Base-by-base conservation (phyloP, 2,797 vertebrate species). In the Cottoperca gobio region DNA sequence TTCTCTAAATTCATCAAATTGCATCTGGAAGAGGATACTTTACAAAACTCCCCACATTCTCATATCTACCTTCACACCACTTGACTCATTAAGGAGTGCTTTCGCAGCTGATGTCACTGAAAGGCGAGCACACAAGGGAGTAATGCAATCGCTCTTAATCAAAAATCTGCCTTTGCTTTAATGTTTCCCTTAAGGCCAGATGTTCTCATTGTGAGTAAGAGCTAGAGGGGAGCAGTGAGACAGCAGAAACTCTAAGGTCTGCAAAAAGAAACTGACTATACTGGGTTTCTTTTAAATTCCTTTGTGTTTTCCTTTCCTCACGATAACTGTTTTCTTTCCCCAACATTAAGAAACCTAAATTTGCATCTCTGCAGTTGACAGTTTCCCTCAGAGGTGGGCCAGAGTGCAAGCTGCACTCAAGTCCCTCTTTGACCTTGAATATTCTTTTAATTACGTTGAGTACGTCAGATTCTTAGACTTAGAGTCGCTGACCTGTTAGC, bases 381-480 rank as follows among this genome's bases (percentile, higher is more conserved):
- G 6, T 17, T 53, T 77, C 8, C 49, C 43, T 48, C 42, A 33
- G 10, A 40, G 0, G 0, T 48, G 17, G 12, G 5, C 26, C 23
- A 21, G 33, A 67, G 26, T 13, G 59, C 8, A 68, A 43, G 4
- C 12, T 31, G 50, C 37, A 8, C 50, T 55, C n/a, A 8, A 19
- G 37, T 60, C 31, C 50, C 6, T 16, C 17, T 24, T 4, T 71
- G 75, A 85, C 81, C 89, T 89, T 91, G 73, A 76, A 73, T 48
- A 65, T 76, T 63, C 65, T 76, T 61, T 62, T 73, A 7, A 46
- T 84, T 76, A n/a, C n/a, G n/a, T 73, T 70, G n/a, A n/a, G 46
- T 80, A 68, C 14, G 31, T 86, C 72, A 84, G 70, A 76, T 81
- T 76, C 13, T 82, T 45, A 62, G 17, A 58, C 57, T 17, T 62